Percentiles rank a stretch among this genome's conserved stretches.
These are phyloP conservation scores for Alligator mississippiensis DNA, from an alignment of 2,113 vertebrate genomes.

Conservation along the genomic window DNA sequence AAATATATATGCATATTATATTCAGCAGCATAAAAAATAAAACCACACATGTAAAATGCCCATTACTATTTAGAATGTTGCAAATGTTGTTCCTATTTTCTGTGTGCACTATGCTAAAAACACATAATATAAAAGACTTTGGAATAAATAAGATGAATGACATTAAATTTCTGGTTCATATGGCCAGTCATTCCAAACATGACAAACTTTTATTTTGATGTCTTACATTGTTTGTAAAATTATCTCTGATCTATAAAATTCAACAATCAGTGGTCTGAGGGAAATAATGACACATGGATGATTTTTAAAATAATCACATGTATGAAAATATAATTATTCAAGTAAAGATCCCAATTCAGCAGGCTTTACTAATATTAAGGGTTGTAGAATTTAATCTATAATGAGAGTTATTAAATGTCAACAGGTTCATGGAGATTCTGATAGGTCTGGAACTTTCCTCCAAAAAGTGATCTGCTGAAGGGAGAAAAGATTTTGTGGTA, in stretches of 20 bases:
- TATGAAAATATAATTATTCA: slow-evolving; percentile 55
- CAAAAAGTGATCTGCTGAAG: neutral
- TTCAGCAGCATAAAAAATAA: neutral
- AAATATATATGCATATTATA: neutral
- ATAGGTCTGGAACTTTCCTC: neutral
- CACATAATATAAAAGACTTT: neutral
- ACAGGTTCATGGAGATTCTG: fast-evolving
- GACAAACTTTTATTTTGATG: slow-evolving; percentile 51
- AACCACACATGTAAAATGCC: neutral
- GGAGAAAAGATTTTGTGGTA: neutral
- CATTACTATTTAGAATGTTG: fast-evolving
- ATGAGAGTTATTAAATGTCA: neutral
- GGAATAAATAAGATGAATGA: neutral
- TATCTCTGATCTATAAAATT: slow-evolving; percentile 64
- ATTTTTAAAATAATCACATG: slow-evolving; percentile 59
- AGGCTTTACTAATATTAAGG: neutral
- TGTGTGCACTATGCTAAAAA: neutral
- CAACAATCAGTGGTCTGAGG: slow-evolving; percentile 64
- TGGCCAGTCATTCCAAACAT: slow-evolving; percentile 44
- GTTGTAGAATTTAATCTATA: neutral
- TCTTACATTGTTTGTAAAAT: slow-evolving; percentile 65
- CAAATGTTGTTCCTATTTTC: neutral
- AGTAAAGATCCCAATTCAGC: neutral
- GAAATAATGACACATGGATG: slow-evolving; percentile 62
- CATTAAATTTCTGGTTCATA: neutral